Base-by-base conservation (phyloP, 2,888 invertebrate genomes). In the Phania funesta region DNA sequence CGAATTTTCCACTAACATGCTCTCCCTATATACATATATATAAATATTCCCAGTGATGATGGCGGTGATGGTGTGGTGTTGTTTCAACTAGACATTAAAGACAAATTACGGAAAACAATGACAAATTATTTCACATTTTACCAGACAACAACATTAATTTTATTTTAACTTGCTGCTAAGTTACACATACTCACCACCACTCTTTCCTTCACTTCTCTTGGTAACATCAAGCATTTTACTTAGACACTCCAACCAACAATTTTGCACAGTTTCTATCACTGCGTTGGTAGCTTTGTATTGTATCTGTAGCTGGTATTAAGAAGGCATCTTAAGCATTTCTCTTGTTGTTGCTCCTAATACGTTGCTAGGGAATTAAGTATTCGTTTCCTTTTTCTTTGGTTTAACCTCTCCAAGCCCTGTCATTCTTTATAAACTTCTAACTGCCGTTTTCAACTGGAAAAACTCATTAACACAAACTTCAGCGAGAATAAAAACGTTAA, bases 61-160 rank as follows among this genome's bases (percentile, higher is more conserved):
- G 26, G 2, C 41, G 29, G n/a, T 5, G 41, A 13, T 41, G 62
- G n/a, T 29, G 26, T 62, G 52, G 26, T 54, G 50, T 67, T 67
- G 67, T 29, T 44, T 46, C 56, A 50, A 50, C 50, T 64, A 80
- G 80, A 84, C 81, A 70, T 83, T 77, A 78, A 83, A 84, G 84
- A 84, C 83, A 84, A 84, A 84, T 84, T 84, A 80, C 79, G 26
- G 81, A 83, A 80, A 84, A 84, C 79, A 84, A 84, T 84, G 84
- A 84, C 84, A 84, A 84, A 84, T 84, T 84, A 84, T 83, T 84
- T 84, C 70, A 80, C 84, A 84, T 84, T 84, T 70, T 58, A 46
- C 70, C 74, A 65, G 80, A 74, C 77, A 74, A 73, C 64, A 80
- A 80, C 80, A 83, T 83, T 83, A 80, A 83, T 83, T 83, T 83